Conservation (phyloP, 2,888 invertebrate species). For the Idaea biselata region DNA sequence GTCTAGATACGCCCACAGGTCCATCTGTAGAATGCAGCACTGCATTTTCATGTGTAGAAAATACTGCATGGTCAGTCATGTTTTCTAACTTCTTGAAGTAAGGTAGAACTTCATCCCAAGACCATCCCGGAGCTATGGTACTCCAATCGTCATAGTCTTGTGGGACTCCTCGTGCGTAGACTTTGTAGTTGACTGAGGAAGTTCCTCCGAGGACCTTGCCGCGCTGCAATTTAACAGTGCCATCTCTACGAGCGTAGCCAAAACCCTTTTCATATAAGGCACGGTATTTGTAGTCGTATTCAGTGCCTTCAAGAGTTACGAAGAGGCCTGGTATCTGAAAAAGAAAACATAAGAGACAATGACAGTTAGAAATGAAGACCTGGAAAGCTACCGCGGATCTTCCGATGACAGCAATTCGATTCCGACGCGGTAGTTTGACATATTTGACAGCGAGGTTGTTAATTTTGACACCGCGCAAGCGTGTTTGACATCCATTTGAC, state of each 20-base stretch:
- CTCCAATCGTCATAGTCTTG: conserved; percentile 52
- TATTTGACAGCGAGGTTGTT: too few relatives aligned
- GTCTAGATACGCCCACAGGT: conserved; percentile 48
- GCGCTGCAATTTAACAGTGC: conserved; percentile 33
- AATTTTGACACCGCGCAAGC: too few relatives aligned
- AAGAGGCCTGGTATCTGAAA: conserved; percentile 54
- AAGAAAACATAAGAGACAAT: conserved; percentile 8
- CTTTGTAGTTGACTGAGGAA: conserved; percentile 49
- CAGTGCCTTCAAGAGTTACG: conserved; percentile 37
- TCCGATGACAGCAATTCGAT: too few relatives aligned
- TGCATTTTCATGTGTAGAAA: conserved; percentile 36
- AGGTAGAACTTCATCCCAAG: conserved; percentile 44
- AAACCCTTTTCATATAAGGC: conserved; percentile 35
- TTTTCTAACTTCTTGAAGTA: conserved; percentile 56
- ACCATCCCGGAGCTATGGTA: conserved; percentile 48
- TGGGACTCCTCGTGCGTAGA: conserved; percentile 50
- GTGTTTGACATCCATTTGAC: too few relatives aligned
- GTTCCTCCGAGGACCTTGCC: conserved; percentile 55
- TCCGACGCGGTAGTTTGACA: too few relatives aligned
- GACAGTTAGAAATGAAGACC: too few relatives aligned
- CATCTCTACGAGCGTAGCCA: conserved; percentile 38
- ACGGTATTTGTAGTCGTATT: conserved; percentile 49
- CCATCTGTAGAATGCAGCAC: conserved; percentile 47
- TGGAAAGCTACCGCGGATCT: too few relatives aligned
- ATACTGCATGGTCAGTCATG: conserved; percentile 46